Evolutionary conservation across 2,797 vertebrate genomes (phyloP).

Genomic region (Chromobotia macracanthus): DNA sequence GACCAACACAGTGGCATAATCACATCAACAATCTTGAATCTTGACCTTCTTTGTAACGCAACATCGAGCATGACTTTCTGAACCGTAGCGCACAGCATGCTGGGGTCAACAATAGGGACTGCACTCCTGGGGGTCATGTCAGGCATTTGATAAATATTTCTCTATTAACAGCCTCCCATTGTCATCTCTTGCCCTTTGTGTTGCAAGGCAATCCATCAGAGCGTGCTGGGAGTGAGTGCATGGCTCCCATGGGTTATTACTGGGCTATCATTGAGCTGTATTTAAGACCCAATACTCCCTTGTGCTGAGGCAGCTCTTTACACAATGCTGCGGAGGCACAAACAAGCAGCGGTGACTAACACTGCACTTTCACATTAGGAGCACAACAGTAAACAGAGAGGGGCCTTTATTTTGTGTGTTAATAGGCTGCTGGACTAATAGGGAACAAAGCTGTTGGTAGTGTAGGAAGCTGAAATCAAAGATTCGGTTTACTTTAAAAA

Average conservation of each 20-base stretch:
- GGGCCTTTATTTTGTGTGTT: conserved; percentile 41
- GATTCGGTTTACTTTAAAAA: conserved; percentile 1
- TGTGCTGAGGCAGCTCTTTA: conserved; percentile 77
- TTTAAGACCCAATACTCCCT: conserved; percentile 60
- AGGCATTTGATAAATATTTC: conserved; percentile 80
- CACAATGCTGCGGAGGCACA: conserved; percentile 59
- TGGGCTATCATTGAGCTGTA: conserved; percentile 70
- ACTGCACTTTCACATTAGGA: conserved; percentile 40
- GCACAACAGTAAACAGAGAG: conserved; percentile 3
- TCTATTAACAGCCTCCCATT: conserved; percentile 79
- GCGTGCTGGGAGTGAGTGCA: conserved; percentile 63
- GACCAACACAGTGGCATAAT: not conserved
- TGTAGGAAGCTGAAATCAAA: conserved; percentile 12
- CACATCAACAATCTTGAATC: conserved; percentile 28
- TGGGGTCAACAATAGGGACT: conserved; percentile 57
- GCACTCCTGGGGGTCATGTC: conserved; percentile 70
- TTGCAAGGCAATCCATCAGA: conserved; percentile 75
- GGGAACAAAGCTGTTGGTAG: conserved; percentile 32
- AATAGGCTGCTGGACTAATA: conserved; percentile 36
- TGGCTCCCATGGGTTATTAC: conserved; percentile 79
- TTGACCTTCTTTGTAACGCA: conserved; percentile 40
- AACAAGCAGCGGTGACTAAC: conserved; percentile 79
- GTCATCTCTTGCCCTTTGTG: conserved; percentile 79
- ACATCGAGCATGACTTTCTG: conserved; percentile 59
- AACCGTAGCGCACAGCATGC: conserved; percentile 30